These are phyloP conservation scores for Atta texana DNA, from an alignment of 1,140 invertebrate species.

Conservation along the genomic window DNA sequence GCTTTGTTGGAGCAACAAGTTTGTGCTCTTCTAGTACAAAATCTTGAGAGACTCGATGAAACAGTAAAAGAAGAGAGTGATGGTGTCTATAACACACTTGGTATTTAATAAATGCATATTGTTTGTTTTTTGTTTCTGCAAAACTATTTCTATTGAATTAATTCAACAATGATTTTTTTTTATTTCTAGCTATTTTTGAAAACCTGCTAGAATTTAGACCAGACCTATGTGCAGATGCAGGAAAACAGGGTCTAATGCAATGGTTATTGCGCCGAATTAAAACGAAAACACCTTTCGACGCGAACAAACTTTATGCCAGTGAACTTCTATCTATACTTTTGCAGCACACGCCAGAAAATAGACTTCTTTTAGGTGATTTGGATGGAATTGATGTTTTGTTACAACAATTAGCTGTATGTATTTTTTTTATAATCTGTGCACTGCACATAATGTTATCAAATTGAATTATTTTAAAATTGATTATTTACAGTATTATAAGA, in stretches of 20 bases:
- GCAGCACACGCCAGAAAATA: conserved; percentile 95
- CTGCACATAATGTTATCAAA: not conserved
- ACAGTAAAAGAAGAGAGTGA: conserved; percentile 97
- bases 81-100: conserved; percentile 98
- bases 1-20: conserved; percentile 95
- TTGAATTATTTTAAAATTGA: conserved; percentile 33
- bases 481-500: conserved; percentile 93
- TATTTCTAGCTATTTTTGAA: conserved; percentile 92
- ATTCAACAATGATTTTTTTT: conserved; percentile 40
- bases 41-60: conserved; percentile 97
- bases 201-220: conserved; percentile 96
- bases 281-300: conserved; percentile 96
- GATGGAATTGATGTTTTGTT: conserved; percentile 99
- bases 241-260: conserved; percentile 95
- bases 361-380: conserved; percentile 94
- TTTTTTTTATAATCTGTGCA: conserved; percentile 25
- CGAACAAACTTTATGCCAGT: conserved; percentile 98
- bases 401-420: conserved; percentile 96
- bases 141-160: conserved; percentile 21
- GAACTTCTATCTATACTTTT: conserved; percentile 98
- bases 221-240: conserved; percentile 93
- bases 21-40: conserved; percentile 96
- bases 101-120: conserved; percentile 82
- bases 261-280: conserved; percentile 97
- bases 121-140: conserved; percentile 53